Percentiles rank a stretch among this genome's conserved stretches.
phyloP scores from a whole-genome alignment of 2,113 vertebrate genomes.

The Lampris incognitus region DNA sequence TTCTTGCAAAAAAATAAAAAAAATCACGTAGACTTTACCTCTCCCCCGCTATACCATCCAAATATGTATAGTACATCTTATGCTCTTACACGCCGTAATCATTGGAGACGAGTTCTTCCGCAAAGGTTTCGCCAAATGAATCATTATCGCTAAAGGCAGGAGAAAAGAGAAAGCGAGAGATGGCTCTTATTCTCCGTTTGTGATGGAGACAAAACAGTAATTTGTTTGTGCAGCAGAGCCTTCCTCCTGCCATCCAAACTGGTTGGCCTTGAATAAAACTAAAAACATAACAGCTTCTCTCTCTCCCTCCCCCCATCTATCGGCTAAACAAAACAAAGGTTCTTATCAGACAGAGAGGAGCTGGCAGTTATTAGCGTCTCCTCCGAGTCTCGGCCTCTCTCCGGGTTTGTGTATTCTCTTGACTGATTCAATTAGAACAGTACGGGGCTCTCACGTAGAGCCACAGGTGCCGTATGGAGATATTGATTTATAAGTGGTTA shows the following conservation, averaged over 20 bases:
- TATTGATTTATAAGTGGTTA: constrained; percentile 27
- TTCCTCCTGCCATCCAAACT: constrained; percentile 37
- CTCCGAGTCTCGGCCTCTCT: constrained; percentile 53
- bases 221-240: constrained; percentile 50
- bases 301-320: constrained; percentile 6
- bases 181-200: constrained; percentile 11
- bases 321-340: constrained; percentile 53
- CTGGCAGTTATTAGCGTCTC: constrained; percentile 45
- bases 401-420: constrained; percentile 24
- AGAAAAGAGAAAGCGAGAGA: constrained; percentile 8
- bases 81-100: neutral
- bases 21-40: too few species aligned
- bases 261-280: constrained; percentile 56
- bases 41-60: too few species aligned
- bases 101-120: neutral
- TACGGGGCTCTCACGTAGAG: constrained; percentile 8
- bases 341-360: constrained; percentile 40
- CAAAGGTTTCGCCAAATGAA: neutral
- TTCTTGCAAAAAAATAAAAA: too few species aligned
- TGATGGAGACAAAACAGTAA: constrained; percentile 13
- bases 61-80: too few species aligned
- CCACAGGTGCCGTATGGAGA: constrained; percentile 49
- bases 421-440: constrained; percentile 50
- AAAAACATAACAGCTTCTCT: constrained; percentile 30
- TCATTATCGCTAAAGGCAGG: neutral